Percentiles rank a stretch among this genome's conserved stretches.
phyloP scores from a whole-genome alignment of 2,113 vertebrate genomes.

The Zonotrichia leucophrys region DNA sequence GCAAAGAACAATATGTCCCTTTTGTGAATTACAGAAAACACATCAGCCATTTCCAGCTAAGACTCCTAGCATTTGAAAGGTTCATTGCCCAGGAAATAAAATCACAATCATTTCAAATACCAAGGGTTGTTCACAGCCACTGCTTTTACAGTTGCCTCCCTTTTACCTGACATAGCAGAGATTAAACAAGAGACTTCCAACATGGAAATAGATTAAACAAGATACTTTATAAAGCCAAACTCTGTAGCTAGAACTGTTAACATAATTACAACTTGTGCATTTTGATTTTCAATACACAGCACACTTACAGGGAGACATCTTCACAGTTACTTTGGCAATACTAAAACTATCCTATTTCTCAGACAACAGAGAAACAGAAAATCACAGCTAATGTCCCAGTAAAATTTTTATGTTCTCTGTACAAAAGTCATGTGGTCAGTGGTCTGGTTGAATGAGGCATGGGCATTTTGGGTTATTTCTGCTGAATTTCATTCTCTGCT shows the following conservation, averaged over 20 bases:
- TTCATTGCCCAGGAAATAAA: slow-evolving; percentile 27
- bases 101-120: background rate
- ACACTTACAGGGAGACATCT: background rate
- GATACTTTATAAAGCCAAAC: background rate
- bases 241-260: background rate
- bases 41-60: background rate
- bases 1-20: background rate
- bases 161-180: background rate
- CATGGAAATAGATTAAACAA: slow-evolving; percentile 37
- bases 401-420: background rate
- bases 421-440: background rate
- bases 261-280: background rate
- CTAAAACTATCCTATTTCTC: background rate
- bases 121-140: background rate
- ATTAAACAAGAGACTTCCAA: slow-evolving; percentile 31
- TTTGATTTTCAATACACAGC: background rate
- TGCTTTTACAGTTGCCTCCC: background rate
- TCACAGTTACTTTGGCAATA: background rate
- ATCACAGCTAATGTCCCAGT: background rate
- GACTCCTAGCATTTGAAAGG: background rate
- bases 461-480: background rate
- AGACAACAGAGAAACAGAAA: background rate
- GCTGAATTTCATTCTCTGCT: background rate
- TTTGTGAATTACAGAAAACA: background rate
- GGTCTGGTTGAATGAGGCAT: background rate